These are phyloP conservation scores for Pseudonaja textilis DNA, from an alignment of 2,113 vertebrate species.

Conservation along the genomic window DNA sequence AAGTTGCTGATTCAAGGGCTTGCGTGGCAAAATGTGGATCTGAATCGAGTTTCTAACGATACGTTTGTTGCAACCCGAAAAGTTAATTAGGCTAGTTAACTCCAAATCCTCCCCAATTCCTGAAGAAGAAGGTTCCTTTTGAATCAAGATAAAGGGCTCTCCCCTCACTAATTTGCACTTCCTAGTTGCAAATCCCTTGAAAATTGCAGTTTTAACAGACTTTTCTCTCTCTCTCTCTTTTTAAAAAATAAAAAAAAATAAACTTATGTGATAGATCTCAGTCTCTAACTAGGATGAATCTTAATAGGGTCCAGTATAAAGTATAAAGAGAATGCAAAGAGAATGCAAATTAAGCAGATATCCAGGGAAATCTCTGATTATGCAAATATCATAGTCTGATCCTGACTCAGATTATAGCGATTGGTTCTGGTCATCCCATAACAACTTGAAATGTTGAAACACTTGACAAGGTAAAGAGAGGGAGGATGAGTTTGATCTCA, in stretches of 20 bases:
- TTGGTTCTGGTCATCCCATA: slow-evolving; percentile 75
- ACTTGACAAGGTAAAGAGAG: slow-evolving; percentile 78
- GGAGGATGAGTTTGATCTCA: slow-evolving; percentile 73
- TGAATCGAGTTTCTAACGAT: background rate
- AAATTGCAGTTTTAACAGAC: slow-evolving; percentile 29
- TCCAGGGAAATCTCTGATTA: slow-evolving; percentile 74
- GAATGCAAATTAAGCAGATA: slow-evolving; percentile 63
- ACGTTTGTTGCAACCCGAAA: background rate
- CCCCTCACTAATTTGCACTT: slow-evolving; percentile 13
- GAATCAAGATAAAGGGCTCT: background rate
- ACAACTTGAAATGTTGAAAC: slow-evolving; percentile 77
- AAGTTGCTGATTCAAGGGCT: background rate
- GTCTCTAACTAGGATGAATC: slow-evolving; percentile 51
- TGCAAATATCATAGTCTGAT: slow-evolving; percentile 72
- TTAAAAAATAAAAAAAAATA: background rate
- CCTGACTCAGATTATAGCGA: slow-evolving; percentile 68
- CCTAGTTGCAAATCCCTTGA: background rate
- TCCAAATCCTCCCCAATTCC: too few species aligned
- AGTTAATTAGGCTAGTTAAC: background rate
- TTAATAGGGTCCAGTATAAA: slow-evolving; percentile 23
- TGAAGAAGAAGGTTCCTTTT: background rate
- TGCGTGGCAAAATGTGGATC: background rate
- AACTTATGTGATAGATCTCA: slow-evolving; percentile 37
- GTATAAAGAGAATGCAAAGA: slow-evolving; percentile 19
- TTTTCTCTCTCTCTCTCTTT: background rate